phyloP scores from a whole-genome alignment of 2,888 invertebrate genomes.

The Andrena bicolor region DNA sequence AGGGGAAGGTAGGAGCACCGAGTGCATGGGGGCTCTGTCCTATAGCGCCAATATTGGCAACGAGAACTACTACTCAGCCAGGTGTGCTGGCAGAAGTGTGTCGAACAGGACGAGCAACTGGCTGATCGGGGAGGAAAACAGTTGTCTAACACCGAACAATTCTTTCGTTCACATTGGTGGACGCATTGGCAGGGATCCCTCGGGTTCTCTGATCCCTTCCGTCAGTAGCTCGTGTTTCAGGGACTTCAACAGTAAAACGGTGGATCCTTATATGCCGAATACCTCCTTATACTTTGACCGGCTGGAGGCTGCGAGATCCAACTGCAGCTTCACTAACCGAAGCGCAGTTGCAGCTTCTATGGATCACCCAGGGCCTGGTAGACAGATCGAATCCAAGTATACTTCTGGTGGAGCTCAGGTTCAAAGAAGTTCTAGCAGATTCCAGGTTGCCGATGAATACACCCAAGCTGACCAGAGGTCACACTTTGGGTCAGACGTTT shows the following conservation, averaged over 20 bases:
- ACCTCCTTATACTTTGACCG: background rate
- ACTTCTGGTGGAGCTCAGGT: background rate
- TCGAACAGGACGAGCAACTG: conserved; percentile 1
- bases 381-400: background rate
- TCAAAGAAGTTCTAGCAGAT: background rate
- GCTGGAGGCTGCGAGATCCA: background rate
- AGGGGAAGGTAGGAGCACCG: background rate
- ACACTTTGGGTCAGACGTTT: background rate
- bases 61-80: background rate
- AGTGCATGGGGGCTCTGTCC: background rate
- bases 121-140: background rate
- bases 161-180: background rate
- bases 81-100: background rate
- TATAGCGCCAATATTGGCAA: background rate
- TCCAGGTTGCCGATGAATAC: background rate
- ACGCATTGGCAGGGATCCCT: background rate
- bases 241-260: background rate
- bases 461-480: background rate
- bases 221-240: conserved; percentile 41
- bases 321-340: background rate
- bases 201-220: conserved; percentile 7
- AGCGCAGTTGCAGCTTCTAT: background rate
- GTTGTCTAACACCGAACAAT: background rate
- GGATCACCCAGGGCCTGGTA: background rate
- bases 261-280: background rate